Evolutionary conservation across 2,113 vertebrate species (phyloP), one percentile per base, ranked within the genome.

Genomic region (Odontesthes bonariensis): DNA sequence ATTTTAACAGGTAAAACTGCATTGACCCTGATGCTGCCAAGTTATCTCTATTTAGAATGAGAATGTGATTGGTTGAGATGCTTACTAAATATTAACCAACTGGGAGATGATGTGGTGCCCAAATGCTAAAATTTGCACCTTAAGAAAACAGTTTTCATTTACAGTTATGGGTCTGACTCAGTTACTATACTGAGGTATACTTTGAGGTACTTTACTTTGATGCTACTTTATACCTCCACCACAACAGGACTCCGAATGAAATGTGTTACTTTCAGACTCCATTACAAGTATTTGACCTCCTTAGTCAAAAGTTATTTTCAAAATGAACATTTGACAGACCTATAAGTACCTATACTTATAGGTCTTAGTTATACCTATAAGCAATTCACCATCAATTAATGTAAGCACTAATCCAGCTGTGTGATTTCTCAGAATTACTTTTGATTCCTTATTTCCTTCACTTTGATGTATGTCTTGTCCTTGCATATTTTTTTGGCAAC

Each of bases 1-100:
- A 56, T 66, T 76, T 80, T 47, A 35, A 70, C 73, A 81, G 69
- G 73, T 89, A 56, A 75, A 67, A 78, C 40, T 64, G 35, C 32
- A 58, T 53, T 75, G 77, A 73, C 73, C 73, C 73, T 49, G 60
- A 55, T 80, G 70, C 54, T 62, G 62, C 77, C 72, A 81, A n/a
- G 16, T 63, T 51, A 46, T 58, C 19, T 40, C 0, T 9, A 46
- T 14, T 68, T 35, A 54, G 52, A 22, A 57, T 40, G n/a, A 61
- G n/a, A n/a, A 6, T 47, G 31, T n/a, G 61, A 68, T 23, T 52
- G 63, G 12, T 19, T 62, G 51, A 70, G 67, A 73, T 38, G 11
- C 54, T 78, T 38, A 44, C 23, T 61, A 62, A 66, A 74, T 60
- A 69, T 73, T 73, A 64, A 68, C 44, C 38, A 44, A 40, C 1